Evolutionary conservation across 2,113 vertebrate genomes (phyloP), one percentile per base, ranked within the genome.

Genomic region (Pipa parva): DNA sequence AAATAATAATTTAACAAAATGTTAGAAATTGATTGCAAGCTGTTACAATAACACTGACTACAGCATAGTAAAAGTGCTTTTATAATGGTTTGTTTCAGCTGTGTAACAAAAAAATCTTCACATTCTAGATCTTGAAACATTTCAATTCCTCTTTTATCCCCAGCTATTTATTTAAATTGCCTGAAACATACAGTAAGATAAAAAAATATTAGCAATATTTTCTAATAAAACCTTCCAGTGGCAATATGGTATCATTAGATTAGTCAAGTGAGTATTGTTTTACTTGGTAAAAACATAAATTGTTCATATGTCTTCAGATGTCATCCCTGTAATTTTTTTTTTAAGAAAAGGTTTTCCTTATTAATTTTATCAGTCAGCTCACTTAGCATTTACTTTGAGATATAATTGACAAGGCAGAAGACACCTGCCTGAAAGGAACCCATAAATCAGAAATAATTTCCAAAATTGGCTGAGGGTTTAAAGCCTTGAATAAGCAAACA

Each of bases 361-460:
- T 92, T 91, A 89, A 90, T 89, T 88, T 88, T 77, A 77, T 76
- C 76, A 78, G 79, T 77, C 75, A 80, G 81, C 73, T 78, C 85
- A 86, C 84, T 90, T 91, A 90, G 86, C 87, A 88, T 90, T 91
- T 89, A 79, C 85, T 86, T 85, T 86, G 77, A 84, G 81, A 73
- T 75, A 78, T 88, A 90, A 90, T 88, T 90, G 89, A 91, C 89
- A 90, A 84, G 82, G 76, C 79, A 79, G 81, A 79, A 57, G 84
- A 90, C 85, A 84, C 83, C 84, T 7, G 2, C 79, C 70, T 71
- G 81, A 84, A 85, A 79, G 74, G 79, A 74, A 84, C 78, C 75
- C 85, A 87, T 89, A 88, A 85, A 90, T 91, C 89, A 91, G 85
- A 90, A 87, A 90, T 90, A 87, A 90, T 90, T 91, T 90, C 84